Evolutionary conservation across 2,797 vertebrate species (phyloP), one percentile per base, ranked within the genome.

Genomic region (Channa striata): DNA sequence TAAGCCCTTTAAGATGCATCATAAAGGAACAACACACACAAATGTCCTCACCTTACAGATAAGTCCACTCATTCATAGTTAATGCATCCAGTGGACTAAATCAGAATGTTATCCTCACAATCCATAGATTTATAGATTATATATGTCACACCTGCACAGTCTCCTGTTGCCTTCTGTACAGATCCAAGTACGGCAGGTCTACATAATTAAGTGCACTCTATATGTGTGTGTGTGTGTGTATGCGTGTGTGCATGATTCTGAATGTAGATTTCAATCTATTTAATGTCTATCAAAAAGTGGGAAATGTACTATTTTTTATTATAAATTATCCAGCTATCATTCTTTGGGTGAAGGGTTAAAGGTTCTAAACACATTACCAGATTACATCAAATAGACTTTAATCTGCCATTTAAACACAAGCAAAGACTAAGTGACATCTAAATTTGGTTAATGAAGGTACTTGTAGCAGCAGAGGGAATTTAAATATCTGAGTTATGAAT

Each of bases 401-500:
- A 52, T 62, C 30, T 57, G 40, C 47, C 36, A 44, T 39, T 59
- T 23, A 63, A 39, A 51, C 17, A 11, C 42, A n/a, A 53, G 12
- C 14, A 19, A 19, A 59, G 11, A 37, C 21, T 13, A 16, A n/a
- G 23, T 37, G 17, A 21, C n/a, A 11, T 56, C 8, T 14, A 33
- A 19, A 59, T 72, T 42, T 17, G 56, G 25, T 60, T 52, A 65
- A 68, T 56, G 20, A 62, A 71, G 21, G 46, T 50, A 48, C 11
- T 62, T 17, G n/a, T 19, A 43, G 21, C 42, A 72, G 58, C 43
- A 57, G 37, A 68, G 48, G 52, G 17, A 52, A 21, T 70, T 33
- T 68, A 59, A 63, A 51, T 72, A 47, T 25, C 16, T 11, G n/a
- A 65, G 44, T 17, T 20, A 14, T 51, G 33, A 43, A 49, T 64